phyloP scores from a whole-genome alignment of 2,113 vertebrate species.

The Prochilodus magdalenae region DNA sequence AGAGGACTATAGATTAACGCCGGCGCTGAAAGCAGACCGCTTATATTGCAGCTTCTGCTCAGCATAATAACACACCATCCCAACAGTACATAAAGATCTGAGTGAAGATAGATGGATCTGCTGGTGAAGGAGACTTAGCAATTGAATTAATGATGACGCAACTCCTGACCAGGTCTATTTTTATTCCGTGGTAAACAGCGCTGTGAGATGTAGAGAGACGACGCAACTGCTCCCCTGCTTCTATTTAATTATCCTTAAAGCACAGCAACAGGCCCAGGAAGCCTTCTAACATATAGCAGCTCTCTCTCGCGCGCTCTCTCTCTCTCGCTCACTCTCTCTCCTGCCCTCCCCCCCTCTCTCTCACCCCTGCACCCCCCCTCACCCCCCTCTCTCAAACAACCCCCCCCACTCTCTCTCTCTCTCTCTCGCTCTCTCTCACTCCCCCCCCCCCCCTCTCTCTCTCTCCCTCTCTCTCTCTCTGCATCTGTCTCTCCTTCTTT shows the following conservation, averaged over 20 bases:
- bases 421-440: too few species aligned
- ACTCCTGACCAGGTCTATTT: slow-evolving; percentile 3
- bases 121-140: neutral
- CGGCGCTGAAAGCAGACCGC: too few species aligned
- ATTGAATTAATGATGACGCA: slow-evolving; percentile 18
- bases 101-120: slow-evolving; percentile 1
- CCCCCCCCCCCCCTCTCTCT: too few species aligned
- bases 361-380: too few species aligned
- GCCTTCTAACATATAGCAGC: neutral
- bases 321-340: too few species aligned
- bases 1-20: neutral
- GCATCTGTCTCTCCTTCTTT: neutral
- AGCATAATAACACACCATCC: neutral
- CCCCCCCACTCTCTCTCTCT: too few species aligned
- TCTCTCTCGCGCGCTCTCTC: too few species aligned
- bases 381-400: too few species aligned
- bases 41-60: too few species aligned
- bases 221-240: neutral
- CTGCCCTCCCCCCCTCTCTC: too few species aligned
- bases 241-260: slow-evolving; percentile 26
- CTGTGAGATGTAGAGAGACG: neutral
- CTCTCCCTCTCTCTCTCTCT: neutral
- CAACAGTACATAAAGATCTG: neutral
- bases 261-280: slow-evolving; percentile 2
- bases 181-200: neutral